A percentile compares a stretch with the other conserved stretches of the same genome.
Evolutionary conservation across 2,113 vertebrate genomes (phyloP).

Genomic region (Cercocebus atys): DNA sequence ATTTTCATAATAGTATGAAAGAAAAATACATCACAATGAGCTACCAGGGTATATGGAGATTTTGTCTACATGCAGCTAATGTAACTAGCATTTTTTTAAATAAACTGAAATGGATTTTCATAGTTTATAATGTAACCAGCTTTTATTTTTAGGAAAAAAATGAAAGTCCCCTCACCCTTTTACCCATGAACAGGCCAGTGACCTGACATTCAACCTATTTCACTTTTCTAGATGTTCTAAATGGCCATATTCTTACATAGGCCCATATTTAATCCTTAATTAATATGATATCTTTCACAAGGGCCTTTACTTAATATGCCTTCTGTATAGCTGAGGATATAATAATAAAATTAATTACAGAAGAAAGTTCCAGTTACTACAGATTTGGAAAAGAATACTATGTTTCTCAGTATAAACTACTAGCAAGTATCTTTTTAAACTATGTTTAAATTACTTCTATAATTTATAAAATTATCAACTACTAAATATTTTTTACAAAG

Average conservation of each 20-base stretch:
- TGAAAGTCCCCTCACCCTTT: not conserved
- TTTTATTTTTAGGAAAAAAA: not conserved
- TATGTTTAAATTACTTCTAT: not conserved
- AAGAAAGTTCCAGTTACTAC: not conserved
- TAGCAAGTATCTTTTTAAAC: not conserved
- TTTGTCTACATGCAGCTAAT: not conserved
- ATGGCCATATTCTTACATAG: not conserved
- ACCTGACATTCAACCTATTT: not conserved
- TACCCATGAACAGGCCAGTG: not conserved
- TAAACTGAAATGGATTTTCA: not conserved
- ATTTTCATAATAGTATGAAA: slow-evolving; percentile 23
- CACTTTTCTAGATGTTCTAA: not conserved
- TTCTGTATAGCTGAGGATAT: not conserved
- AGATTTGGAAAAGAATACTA: not conserved
- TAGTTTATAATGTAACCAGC: not conserved
- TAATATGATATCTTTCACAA: not conserved
- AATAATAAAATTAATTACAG: not conserved
- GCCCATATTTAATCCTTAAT: not conserved
- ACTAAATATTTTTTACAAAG: not conserved
- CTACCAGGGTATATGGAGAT: not conserved
- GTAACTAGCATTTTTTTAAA: not conserved
- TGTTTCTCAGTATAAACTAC: not conserved
- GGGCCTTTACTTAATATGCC: not conserved
- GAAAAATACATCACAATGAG: not conserved
- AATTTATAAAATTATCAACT: not conserved